A percentile compares a stretch with the other conserved stretches of the same genome.
phyloP scores from a whole-genome alignment of 2,113 vertebrate genomes.

The Dipodomys merriami region DNA sequence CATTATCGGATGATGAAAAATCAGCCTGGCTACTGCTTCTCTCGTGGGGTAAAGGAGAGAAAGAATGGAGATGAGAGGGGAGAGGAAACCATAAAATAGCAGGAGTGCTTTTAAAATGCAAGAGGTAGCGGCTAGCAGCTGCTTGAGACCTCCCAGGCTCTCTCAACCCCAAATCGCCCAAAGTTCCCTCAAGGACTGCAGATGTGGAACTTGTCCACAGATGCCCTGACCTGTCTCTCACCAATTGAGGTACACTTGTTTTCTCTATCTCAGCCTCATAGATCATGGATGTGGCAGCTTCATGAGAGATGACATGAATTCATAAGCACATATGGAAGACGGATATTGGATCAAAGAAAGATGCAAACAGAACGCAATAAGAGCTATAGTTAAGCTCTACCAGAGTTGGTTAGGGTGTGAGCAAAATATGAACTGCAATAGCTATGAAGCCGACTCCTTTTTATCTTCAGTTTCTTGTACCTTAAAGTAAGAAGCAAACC shows the following conservation, averaged over 20 bases:
- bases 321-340: not conserved
- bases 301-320: not conserved
- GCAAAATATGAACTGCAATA: not conserved
- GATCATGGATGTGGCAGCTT: not conserved
- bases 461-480: not conserved
- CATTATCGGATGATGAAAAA: not conserved
- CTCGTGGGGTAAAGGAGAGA: not conserved
- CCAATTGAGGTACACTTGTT: not conserved
- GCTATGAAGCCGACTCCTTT: not conserved
- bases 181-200: not conserved
- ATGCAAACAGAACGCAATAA: not conserved
- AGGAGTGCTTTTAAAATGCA: not conserved
- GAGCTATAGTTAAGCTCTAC: not conserved
- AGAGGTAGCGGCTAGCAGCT: not conserved
- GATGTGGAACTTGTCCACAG: not conserved
- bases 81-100: not conserved
- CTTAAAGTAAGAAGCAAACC: not conserved
- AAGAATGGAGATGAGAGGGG: not conserved
- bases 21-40: not conserved
- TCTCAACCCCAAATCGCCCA: not conserved
- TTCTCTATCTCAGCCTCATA: not conserved
- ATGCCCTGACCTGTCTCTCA: not conserved
- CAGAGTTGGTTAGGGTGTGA: not conserved
- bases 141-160: not conserved
- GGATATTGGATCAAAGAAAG: conserved; percentile 4